A percentile compares a stretch with the other conserved stretches of the same genome.
Conservation (phyloP, 2,113 vertebrate genomes). For the Silurus glanis region DNA sequence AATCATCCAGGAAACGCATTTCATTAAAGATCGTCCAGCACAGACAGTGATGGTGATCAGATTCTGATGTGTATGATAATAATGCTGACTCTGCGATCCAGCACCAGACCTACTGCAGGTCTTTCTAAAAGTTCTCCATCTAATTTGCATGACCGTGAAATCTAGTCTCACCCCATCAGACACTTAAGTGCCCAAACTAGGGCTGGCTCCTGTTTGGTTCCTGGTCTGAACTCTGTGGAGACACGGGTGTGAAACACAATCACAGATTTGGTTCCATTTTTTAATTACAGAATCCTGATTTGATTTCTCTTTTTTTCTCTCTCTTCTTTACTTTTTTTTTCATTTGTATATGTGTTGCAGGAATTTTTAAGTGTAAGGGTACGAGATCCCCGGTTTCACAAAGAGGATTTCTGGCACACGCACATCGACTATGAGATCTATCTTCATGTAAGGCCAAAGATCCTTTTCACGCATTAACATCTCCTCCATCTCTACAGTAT, state of each 20-base stretch:
- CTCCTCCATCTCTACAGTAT: not conserved
- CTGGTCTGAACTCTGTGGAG: not conserved
- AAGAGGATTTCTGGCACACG: slow-evolving; percentile 84
- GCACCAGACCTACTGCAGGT: too few species aligned
- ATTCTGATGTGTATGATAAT: not conserved
- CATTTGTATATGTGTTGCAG: slow-evolving; percentile 68
- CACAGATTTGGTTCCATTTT: too few species aligned
- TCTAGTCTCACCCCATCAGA: too few species aligned
- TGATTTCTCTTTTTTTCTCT: not conserved
- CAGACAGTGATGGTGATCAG: not conserved
- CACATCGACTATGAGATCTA: slow-evolving; percentile 90
- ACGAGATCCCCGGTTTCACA: slow-evolving; percentile 81
- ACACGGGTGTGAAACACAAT: not conserved
- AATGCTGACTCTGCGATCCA: too few species aligned
- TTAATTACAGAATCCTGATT: not conserved
- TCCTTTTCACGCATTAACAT: not conserved
- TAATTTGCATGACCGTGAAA: not conserved
- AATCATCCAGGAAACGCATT: not conserved
- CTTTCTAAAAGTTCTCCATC: not conserved
- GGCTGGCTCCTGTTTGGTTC: not conserved
- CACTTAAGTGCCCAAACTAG: too few species aligned
- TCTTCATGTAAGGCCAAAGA: slow-evolving; percentile 80
- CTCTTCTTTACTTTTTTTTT: slow-evolving; percentile 1
- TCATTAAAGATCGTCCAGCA: not conserved
- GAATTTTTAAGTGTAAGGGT: slow-evolving; percentile 89